Percentiles rank a stretch among this genome's conserved stretches.
phyloP scores from a whole-genome alignment of 2,888 invertebrate species.

The Synergus laeviventris region DNA sequence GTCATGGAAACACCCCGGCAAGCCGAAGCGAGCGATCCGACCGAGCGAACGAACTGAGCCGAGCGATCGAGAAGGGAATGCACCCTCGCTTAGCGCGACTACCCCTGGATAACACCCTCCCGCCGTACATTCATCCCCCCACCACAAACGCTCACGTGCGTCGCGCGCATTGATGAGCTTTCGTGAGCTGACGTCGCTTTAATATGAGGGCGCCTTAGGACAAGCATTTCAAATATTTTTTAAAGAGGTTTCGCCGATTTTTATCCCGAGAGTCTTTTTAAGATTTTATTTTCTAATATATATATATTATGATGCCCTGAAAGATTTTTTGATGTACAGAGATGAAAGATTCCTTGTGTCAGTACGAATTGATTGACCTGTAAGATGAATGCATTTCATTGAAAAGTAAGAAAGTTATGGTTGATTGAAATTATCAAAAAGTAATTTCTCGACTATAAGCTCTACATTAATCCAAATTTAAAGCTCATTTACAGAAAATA shows the following conservation, averaged over 20 bases:
- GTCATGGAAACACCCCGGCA: constrained; percentile 74
- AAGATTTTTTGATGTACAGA: too few species aligned
- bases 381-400: too few species aligned
- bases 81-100: constrained; percentile 59
- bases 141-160: constrained; percentile 30
- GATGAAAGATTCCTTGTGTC: too few species aligned
- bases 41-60: constrained; percentile 57
- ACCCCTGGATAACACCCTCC: constrained; percentile 61
- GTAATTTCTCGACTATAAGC: too few species aligned
- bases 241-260: neutral
- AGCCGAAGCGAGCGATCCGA: constrained; percentile 58
- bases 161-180: constrained; percentile 39
- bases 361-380: too few species aligned
- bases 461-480: too few species aligned
- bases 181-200: constrained; percentile 46
- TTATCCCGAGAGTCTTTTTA: neutral
- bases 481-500: too few species aligned
- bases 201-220: constrained; percentile 67
- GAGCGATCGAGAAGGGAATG: constrained; percentile 58
- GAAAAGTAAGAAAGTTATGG: too few species aligned
- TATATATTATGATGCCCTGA: too few species aligned
- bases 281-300: too few species aligned
- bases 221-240: constrained; percentile 46
- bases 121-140: constrained; percentile 50
- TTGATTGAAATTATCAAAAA: too few species aligned